Conservation (phyloP, 2,113 vertebrate species). For the Ochotona princeps region DNA sequence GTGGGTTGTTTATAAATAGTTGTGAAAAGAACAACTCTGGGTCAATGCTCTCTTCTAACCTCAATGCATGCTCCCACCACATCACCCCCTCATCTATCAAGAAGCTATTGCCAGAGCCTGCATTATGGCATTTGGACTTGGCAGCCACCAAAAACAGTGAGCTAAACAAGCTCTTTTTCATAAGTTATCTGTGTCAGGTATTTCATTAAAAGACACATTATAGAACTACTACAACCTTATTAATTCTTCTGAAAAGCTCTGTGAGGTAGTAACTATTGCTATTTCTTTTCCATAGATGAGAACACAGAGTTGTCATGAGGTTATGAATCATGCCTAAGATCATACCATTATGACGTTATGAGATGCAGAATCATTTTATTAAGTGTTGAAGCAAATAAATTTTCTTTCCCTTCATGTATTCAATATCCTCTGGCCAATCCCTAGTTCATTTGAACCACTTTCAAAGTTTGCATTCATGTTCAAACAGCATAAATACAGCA, state of each 20-base stretch:
- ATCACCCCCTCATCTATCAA: too few species aligned
- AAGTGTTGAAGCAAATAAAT: not conserved
- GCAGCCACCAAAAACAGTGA: too few species aligned
- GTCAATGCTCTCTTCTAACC: too few species aligned
- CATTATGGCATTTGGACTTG: too few species aligned
- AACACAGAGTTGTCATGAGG: not conserved
- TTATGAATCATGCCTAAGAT: not conserved
- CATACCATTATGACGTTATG: not conserved
- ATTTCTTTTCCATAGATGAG: not conserved
- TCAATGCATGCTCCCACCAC: too few species aligned
- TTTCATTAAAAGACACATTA: too few species aligned
- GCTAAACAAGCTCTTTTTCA: too few species aligned
- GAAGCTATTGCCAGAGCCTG: too few species aligned
- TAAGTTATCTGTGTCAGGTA: too few species aligned
- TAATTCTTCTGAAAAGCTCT: not conserved
- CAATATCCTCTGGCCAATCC: not conserved
- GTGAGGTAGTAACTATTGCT: not conserved
- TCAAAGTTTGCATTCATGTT: not conserved
- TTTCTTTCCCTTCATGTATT: not conserved
- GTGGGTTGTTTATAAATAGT: too few species aligned
- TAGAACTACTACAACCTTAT: not conserved
- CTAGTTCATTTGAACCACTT: not conserved
- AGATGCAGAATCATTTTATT: not conserved
- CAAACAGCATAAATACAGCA: not conserved
- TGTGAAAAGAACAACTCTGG: too few species aligned